Evolutionary conservation across 1,140 invertebrate species (phyloP).

Genomic region (Papilio aristodemus): DNA sequence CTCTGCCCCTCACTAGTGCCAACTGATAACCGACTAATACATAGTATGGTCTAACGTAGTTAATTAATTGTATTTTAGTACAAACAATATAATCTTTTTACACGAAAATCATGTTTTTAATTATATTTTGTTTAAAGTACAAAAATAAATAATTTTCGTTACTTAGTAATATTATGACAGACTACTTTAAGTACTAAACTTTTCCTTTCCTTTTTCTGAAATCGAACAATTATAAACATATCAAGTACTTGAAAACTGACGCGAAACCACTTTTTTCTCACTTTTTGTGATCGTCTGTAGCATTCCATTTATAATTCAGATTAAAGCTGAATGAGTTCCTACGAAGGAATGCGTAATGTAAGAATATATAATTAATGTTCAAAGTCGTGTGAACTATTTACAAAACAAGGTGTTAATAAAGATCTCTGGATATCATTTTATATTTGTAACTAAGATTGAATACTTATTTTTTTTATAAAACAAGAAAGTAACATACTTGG

Average conservation of each 20-base stretch:
- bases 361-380: conserved; percentile 71
- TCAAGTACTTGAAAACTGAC: conserved; percentile 56
- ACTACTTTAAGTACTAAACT: too few species aligned
- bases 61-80: too few species aligned
- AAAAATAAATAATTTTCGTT: too few species aligned
- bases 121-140: too few species aligned
- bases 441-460: not conserved
- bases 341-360: conserved; percentile 77
- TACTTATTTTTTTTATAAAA: not conserved
- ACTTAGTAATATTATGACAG: too few species aligned
- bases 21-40: too few species aligned
- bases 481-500: too few species aligned
- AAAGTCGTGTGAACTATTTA: conserved; percentile 25
- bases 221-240: not conserved
- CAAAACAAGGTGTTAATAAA: not conserved
- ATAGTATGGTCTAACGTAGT: too few species aligned
- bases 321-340: conserved; percentile 77
- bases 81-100: too few species aligned
- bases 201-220: too few species aligned
- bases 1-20: too few species aligned
- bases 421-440: not conserved
- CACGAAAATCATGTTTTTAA: too few species aligned
- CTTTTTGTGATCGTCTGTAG: conserved; percentile 66
- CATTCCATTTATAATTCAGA: conserved; percentile 78
- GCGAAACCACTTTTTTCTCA: conserved; percentile 60